phyloP scores from a whole-genome alignment of 2,888 invertebrate species.

The Caenorhabditis uteleia region DNA sequence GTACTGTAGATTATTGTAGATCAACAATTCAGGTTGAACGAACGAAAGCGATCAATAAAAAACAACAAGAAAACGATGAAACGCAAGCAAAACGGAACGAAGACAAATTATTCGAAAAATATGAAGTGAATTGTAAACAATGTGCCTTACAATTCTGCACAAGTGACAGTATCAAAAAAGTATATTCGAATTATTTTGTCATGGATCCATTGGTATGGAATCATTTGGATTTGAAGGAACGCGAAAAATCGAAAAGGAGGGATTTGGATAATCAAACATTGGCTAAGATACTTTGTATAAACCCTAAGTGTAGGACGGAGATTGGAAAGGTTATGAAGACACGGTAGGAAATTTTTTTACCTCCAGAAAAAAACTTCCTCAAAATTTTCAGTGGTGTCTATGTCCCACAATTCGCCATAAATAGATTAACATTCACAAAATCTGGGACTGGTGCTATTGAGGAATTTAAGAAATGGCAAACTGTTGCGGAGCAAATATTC shows the following conservation, averaged over 20 bases:
- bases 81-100: too few species aligned
- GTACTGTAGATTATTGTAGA: too few species aligned
- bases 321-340: constrained; percentile 32
- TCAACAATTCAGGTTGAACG: background rate
- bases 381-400: constrained; percentile 30
- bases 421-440: constrained; percentile 8
- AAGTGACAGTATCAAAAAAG: constrained; percentile 11
- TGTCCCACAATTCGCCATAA: constrained; percentile 20
- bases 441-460: too few species aligned
- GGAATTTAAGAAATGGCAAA: constrained; percentile 29
- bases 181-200: constrained; percentile 27
- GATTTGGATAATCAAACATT: constrained; percentile 17
- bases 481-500: constrained; percentile 17
- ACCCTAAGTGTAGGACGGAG: background rate
- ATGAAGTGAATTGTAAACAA: background rate
- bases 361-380: background rate
- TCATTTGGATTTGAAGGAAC: constrained; percentile 5
- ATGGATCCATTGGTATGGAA: constrained; percentile 26
- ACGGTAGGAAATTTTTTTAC: constrained; percentile 9
- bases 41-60: background rate
- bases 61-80: background rate
- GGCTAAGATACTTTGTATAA: constrained; percentile 12
- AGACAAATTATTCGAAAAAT: too few species aligned
- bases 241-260: constrained; percentile 4
- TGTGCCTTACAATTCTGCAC: constrained; percentile 10